Conservation (phyloP, 2,113 vertebrate genomes). For the Brachypteracias leptosomus region DNA sequence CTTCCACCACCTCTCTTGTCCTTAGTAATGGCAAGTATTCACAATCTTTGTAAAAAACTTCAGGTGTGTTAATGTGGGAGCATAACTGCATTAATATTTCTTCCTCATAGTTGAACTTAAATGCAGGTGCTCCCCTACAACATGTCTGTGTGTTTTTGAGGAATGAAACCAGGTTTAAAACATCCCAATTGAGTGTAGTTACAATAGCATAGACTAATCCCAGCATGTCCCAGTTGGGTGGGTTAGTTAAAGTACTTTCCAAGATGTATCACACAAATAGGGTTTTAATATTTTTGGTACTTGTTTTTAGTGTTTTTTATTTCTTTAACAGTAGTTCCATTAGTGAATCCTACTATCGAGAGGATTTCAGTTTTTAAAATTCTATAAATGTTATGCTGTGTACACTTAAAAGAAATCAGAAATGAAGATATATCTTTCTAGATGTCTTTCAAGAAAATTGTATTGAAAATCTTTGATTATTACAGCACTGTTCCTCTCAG, state of each 20-base stretch:
- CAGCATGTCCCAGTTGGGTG: not conserved
- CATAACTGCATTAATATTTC: not conserved
- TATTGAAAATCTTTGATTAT: not conserved
- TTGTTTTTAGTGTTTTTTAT: not conserved
- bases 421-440: not conserved
- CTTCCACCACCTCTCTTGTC: no score
- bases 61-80: rapidly evolving
- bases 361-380: rapidly evolving
- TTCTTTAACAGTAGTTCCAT: not conserved
- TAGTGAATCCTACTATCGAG: not conserved
- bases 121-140: not conserved
- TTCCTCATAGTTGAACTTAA: not conserved
- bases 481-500: not conserved
- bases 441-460: not conserved
- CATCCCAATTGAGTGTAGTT: rapidly evolving
- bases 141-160: not conserved
- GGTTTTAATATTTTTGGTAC: not conserved
- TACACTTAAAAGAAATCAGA: not conserved
- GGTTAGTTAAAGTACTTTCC: not conserved
- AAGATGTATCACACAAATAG: not conserved
- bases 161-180: not conserved
- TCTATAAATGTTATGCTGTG: not conserved
- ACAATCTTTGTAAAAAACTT: not conserved
- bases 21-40: not conserved
- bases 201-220: not conserved